Evolutionary conservation across 1,140 invertebrate species (phyloP).

Genomic region (Oscheius sp.): DNA sequence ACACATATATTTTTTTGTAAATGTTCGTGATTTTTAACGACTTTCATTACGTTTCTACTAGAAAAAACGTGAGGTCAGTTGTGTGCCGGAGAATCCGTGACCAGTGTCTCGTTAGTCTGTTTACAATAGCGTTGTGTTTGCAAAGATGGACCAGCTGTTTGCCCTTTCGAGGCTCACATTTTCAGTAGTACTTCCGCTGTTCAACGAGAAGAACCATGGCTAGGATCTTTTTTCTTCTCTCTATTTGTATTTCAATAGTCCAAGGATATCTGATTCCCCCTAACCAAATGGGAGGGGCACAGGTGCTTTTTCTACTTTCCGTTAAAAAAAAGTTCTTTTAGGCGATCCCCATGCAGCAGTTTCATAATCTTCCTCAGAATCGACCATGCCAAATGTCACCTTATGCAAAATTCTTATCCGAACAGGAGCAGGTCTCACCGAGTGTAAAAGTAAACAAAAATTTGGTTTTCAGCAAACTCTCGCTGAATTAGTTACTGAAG

Average conservation of each 20-base stretch:
- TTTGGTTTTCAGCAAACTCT: not conserved
- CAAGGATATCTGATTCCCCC: too few relatives aligned
- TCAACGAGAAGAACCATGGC: not conserved
- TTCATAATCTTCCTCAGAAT: not conserved
- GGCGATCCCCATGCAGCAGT: not conserved
- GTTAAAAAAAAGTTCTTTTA: not conserved
- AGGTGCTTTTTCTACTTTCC: too few relatives aligned
- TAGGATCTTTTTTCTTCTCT: not conserved
- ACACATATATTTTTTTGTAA: too few relatives aligned
- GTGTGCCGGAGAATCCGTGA: too few relatives aligned
- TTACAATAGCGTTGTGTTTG: not conserved
- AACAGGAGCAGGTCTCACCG: not conserved
- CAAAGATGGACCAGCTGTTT: not conserved
- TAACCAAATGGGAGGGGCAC: too few relatives aligned
- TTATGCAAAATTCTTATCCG: not conserved
- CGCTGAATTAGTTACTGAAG: not conserved
- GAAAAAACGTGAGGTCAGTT: too few relatives aligned
- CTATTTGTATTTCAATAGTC: not conserved
- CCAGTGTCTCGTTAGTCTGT: not conserved
- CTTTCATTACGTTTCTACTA: too few relatives aligned
- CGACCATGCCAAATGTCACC: not conserved
- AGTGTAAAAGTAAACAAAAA: not conserved
- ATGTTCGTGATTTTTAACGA: too few relatives aligned
- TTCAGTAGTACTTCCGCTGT: constrained; percentile 3
- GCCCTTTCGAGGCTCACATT: not conserved